These are phyloP conservation scores for Aplysia californica DNA, from an alignment of 1,140 invertebrate species.

Conservation along the genomic window DNA sequence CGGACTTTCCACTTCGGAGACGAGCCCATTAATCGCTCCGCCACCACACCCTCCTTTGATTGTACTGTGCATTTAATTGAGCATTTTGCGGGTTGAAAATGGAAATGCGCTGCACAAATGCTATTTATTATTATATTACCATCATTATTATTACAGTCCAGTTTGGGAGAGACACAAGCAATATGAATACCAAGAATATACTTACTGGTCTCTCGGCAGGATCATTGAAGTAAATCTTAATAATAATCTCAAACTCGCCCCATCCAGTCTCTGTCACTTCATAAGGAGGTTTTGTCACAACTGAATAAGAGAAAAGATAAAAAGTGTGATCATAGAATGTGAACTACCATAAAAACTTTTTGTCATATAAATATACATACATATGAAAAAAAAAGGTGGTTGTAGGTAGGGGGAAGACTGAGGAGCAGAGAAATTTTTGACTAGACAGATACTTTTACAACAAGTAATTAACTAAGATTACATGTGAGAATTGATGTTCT, in stretches of 20 bases:
- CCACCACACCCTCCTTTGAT: no score
- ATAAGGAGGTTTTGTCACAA: conserved; percentile 94
- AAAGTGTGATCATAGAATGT: no score
- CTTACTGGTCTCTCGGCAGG: conserved; percentile 93
- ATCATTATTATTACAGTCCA: no score
- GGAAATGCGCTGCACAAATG: no score
- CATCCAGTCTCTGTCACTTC: conserved; percentile 99
- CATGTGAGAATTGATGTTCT: neutral
- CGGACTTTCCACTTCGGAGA: no score
- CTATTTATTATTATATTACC: no score
- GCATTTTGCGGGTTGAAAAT: no score
- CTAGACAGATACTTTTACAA: neutral
- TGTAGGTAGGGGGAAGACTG: neutral
- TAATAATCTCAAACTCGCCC: conserved; percentile 99
- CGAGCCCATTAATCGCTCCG: no score
- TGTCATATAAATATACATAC: neutral
- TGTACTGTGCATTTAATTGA: no score
- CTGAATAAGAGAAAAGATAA: conserved; percentile 43
- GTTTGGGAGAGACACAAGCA: no score
- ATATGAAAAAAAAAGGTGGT: neutral
- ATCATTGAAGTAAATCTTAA: conserved; percentile 98
- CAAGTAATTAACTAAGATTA: neutral
- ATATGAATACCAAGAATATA: no score
- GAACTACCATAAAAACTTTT: no score
- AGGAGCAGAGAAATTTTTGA: neutral